phyloP scores from a whole-genome alignment of 2,797 vertebrate species.

The Otus scops region DNA sequence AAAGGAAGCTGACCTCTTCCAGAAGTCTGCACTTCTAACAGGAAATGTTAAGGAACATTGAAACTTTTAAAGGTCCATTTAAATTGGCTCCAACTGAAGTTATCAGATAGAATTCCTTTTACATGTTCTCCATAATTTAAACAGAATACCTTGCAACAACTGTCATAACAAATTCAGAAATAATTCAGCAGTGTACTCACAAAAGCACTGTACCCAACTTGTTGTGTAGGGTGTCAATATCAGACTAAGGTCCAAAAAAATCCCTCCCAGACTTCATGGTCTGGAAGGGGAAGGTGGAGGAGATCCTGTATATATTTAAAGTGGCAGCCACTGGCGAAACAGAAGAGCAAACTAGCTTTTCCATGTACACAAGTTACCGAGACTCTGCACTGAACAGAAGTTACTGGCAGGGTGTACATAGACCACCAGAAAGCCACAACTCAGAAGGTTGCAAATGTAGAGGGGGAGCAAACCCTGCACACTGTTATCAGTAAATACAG shows the following conservation, averaged over 20 bases:
- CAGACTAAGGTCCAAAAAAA: not conserved
- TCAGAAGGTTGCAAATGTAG: not conserved
- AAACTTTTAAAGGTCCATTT: not conserved
- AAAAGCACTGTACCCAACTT: not conserved
- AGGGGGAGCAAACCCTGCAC: not conserved
- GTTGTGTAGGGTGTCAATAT: not conserved
- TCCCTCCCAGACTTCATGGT: not conserved
- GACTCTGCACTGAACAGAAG: not conserved
- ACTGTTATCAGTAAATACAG: not conserved
- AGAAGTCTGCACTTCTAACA: not conserved
- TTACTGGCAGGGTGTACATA: not conserved
- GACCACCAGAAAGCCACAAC: not conserved
- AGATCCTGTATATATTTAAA: not conserved
- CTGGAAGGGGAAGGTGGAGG: not conserved
- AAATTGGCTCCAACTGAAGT: not conserved
- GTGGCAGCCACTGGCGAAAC: not conserved
- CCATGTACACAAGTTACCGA: fast-evolving
- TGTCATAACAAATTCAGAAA: not conserved
- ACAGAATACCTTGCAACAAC: not conserved
- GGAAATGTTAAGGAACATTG: not conserved
- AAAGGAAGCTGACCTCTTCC: not conserved
- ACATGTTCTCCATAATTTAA: not conserved
- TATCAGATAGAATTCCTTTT: not conserved
- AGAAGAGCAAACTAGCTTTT: not conserved
- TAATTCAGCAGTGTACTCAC: not conserved